phyloP scores from a whole-genome alignment of 2,888 invertebrate genomes.

The Abrostola triplasia region DNA sequence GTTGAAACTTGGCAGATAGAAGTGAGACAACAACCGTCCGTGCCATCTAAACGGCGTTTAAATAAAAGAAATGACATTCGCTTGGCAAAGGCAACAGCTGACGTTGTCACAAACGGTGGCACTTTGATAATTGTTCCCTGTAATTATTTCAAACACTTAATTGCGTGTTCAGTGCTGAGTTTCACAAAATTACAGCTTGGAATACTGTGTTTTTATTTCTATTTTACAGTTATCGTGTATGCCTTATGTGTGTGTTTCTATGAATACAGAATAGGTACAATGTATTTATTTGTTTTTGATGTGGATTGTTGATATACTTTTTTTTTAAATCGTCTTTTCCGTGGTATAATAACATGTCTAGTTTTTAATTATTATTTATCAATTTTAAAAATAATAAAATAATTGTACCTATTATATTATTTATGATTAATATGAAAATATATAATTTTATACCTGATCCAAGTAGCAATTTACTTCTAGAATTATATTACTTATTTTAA shows the following conservation, averaged over 20 bases:
- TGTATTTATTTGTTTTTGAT: background rate
- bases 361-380: no score
- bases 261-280: conserved; percentile 5
- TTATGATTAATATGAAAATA: no score
- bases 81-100: conserved; percentile 71
- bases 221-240: conserved; percentile 31
- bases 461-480: no score
- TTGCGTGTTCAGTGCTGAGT: conserved; percentile 67
- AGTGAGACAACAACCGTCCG: conserved; percentile 67
- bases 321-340: background rate
- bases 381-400: no score
- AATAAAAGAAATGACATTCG: conserved; percentile 71
- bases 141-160: conserved; percentile 74
- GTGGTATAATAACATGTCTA: background rate
- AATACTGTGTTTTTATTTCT: conserved; percentile 57
- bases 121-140: conserved; percentile 73
- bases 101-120: conserved; percentile 65
- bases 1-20: conserved; percentile 72
- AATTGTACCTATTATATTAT: no score
- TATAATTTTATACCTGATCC: no score
- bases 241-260: conserved; percentile 29
- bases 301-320: conserved; percentile 7
- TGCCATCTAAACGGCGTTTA: conserved; percentile 58
- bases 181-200: conserved; percentile 66
- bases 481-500: no score